These are phyloP conservation scores for Gallinago nigripennis DNA, from an alignment of 2,797 vertebrate genomes.

Conservation along the genomic window DNA sequence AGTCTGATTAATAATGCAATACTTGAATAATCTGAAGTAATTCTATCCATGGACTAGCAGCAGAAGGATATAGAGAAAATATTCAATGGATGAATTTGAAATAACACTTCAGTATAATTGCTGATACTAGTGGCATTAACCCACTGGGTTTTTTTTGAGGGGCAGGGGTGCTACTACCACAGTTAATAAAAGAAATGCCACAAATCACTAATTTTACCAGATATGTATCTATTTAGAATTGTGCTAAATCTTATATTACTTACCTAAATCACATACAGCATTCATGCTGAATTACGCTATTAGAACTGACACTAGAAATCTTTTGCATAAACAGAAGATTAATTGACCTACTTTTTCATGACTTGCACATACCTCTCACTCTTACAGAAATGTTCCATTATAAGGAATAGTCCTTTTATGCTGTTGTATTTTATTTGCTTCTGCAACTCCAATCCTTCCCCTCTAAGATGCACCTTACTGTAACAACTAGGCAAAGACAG, in stretches of 20 bases:
- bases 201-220: neutral
- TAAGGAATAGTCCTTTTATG: conserved; percentile 41
- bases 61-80: neutral
- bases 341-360: conserved; percentile 61
- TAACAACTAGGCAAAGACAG: neutral
- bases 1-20: neutral
- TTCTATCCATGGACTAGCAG: neutral
- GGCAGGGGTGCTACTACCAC: accelerated
- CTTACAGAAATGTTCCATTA: conserved; percentile 48
- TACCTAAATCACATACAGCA: conserved; percentile 1
- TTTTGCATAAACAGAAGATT: conserved; percentile 62
- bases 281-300: neutral
- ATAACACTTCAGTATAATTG: neutral
- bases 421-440: conserved; percentile 20
- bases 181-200: neutral
- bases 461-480: neutral
- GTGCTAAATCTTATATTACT: neutral
- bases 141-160: neutral
- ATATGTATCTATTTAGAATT: neutral
- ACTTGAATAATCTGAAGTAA: neutral
- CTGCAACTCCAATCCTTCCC: neutral
- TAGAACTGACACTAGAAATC: conserved; percentile 37
- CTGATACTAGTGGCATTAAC: neutral
- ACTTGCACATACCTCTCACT: conserved; percentile 6
- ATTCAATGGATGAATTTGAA: neutral